phyloP scores from a whole-genome alignment of 2,888 invertebrate species.

The Lasioglossum lativentre region DNA sequence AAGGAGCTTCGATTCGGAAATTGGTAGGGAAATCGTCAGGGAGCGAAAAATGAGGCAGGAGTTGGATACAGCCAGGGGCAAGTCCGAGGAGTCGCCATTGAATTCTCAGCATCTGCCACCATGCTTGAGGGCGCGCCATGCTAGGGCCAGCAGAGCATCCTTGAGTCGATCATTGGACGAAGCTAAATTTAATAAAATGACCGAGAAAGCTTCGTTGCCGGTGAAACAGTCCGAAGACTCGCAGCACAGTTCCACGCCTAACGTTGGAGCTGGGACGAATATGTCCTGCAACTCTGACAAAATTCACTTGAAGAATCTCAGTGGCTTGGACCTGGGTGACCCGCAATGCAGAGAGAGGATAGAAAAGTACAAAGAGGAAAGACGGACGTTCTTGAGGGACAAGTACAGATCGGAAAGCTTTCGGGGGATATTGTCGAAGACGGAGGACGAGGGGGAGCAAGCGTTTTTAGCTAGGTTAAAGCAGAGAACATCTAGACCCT shows the following conservation, averaged over 20 bases:
- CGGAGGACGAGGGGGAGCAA: constrained; percentile 82
- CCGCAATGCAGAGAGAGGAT: constrained; percentile 90
- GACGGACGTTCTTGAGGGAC: constrained; percentile 93
- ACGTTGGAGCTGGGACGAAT: constrained; percentile 76
- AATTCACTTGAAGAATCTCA: constrained; percentile 76
- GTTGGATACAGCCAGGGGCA: constrained; percentile 79
- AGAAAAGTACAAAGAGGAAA: constrained; percentile 95
- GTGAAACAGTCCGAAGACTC: constrained; percentile 80
- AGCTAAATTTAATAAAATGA: constrained; percentile 83
- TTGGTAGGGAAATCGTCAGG: constrained; percentile 84
- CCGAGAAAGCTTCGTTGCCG: constrained; percentile 79
- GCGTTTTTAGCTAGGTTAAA: constrained; percentile 84
- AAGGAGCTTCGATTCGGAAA: constrained; percentile 85
- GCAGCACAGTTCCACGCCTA: constrained; percentile 82
- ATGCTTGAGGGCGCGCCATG: constrained; percentile 86
- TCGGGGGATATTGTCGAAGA: constrained; percentile 85
- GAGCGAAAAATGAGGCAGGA: constrained; percentile 85
- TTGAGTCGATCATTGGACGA: constrained; percentile 82
- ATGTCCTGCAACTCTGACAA: constrained; percentile 73
- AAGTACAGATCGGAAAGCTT: constrained; percentile 94
- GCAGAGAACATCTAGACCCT: constrained; percentile 84
- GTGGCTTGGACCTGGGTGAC: constrained; percentile 82
- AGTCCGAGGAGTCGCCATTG: constrained; percentile 77
- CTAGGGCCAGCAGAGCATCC: constrained; percentile 80
- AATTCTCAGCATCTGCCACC: constrained; percentile 85